Conservation (phyloP, 1,140 invertebrate species). For the Araneus ventricosus region DNA sequence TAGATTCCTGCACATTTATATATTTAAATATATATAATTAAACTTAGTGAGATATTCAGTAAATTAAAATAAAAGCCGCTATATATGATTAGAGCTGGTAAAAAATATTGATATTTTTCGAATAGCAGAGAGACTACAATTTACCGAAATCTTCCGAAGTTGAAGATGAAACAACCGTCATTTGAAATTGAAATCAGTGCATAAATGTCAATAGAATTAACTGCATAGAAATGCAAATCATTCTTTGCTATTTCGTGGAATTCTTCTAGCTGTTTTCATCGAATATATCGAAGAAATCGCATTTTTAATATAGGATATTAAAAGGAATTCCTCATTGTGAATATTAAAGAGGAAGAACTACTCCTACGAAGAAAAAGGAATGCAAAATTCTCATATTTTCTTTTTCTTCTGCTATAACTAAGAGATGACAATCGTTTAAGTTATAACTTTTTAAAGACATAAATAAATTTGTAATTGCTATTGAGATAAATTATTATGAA, state of each 20-base stretch:
- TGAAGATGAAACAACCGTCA: background rate
- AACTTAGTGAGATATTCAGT: background rate
- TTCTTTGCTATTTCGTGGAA: background rate
- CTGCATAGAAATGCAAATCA: conserved; percentile 13
- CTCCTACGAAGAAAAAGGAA: background rate
- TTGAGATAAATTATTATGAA: background rate
- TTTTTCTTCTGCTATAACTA: background rate
- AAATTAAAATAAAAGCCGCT: background rate
- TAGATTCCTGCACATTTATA: no score
- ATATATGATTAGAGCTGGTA: background rate
- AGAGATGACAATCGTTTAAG: background rate
- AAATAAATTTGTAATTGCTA: background rate
- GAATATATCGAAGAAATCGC: background rate
- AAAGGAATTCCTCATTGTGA: background rate
- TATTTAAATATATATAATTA: no score
- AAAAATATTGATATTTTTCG: background rate
- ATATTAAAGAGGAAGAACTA: background rate
- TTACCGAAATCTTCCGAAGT: background rate
- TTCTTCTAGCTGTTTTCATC: background rate
- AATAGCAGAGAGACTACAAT: background rate
- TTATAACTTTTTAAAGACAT: background rate
- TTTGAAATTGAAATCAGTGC: conserved; percentile 19
- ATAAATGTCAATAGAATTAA: conserved; percentile 22
- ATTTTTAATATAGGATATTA: background rate
- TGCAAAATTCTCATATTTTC: background rate